Percentiles rank a stretch among this genome's conserved stretches.
Evolutionary conservation across 2,113 vertebrate genomes (phyloP).

Genomic region (Xiphophorus maculatus): DNA sequence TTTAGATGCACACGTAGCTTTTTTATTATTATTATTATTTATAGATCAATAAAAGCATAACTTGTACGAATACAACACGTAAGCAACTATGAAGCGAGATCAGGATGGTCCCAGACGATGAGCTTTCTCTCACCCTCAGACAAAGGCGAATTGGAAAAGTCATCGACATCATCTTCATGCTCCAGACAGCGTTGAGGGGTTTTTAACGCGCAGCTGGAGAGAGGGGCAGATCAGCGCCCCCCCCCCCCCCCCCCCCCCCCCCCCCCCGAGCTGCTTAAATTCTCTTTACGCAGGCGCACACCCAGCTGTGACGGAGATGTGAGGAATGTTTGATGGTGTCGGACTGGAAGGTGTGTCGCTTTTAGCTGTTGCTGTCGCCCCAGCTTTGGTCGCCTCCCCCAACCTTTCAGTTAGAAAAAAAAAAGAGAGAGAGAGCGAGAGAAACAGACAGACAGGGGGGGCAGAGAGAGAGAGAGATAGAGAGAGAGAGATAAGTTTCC

Average conservation of each 20-base stretch:
- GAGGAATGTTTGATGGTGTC: conserved; percentile 14
- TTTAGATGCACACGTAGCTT: too few relatives aligned
- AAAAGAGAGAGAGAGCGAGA: conserved; percentile 19
- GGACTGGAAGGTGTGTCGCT: conserved; percentile 52
- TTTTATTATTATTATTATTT: too few relatives aligned
- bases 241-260: neutral
- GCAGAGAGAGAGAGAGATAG: conserved; percentile 45
- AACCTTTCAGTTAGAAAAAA: neutral
- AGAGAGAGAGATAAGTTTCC: conserved; percentile 57
- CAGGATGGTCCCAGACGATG: too few relatives aligned
- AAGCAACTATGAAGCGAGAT: too few relatives aligned
- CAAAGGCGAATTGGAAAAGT: neutral
- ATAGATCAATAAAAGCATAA: too few relatives aligned
- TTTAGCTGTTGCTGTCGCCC: conserved; percentile 25
- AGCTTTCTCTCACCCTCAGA: neutral
- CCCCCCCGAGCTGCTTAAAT: neutral
- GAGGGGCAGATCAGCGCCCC: neutral
- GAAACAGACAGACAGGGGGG: conserved; percentile 21
- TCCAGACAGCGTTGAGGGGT: neutral
- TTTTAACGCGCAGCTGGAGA: neutral
- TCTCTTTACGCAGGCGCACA: conserved; percentile 48
- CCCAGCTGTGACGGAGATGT: conserved; percentile 29
- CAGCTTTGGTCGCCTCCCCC: neutral
- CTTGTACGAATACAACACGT: too few relatives aligned
- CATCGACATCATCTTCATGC: neutral